Evolutionary conservation across 2,888 invertebrate species (phyloP), one percentile per base, ranked within the genome.

Genomic region (Philereme vetulata): DNA sequence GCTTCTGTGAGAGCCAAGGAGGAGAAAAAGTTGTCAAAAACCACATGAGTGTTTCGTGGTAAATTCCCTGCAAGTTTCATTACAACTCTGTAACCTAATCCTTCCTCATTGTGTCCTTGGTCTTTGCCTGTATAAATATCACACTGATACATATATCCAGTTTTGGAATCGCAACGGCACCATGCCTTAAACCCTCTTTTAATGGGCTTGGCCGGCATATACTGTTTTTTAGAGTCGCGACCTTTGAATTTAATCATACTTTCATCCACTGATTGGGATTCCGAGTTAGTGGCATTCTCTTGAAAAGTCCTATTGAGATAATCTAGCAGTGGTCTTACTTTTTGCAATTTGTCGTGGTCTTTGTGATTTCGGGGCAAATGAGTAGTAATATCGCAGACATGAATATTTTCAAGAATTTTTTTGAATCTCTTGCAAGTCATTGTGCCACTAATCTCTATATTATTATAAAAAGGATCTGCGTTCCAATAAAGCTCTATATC

Each of bases 61-160:
- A 70, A 51, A 51, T 58, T 60, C 36, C 51, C 45, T 50, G 43
- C 43, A 49, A 70, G 58, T 56, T 54, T 60, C 55, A 58, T 66
- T 51, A 72, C 65, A 43, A 72, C 70, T 56, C 67, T 60, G 64
- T 71, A 70, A 57, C 72, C 59, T 47, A 74, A 50, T 35, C 67
- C 67, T 51, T 66, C 67, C 48, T 70, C 69, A 60, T 76, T 81
- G 47, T 55, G 40, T 54, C 56, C 50, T 52, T 60, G 42, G 53
- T 70, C 68, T 72, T 69, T 74, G 43, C 35, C 51, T 72, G 61
- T 64, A 60, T 75, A 75, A 43, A 75, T 60, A 48, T 76, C 63
- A 44, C 58, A 61, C 61, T 75, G 63, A 63, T 72, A 74, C 36
- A 70, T 54, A 61, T 75, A 72, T 34, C 72, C 72, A 21, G 68